Evolutionary conservation across 2,113 vertebrate species (phyloP), one percentile per base, ranked within the genome.

Genomic region (Hippocampus zosterae): DNA sequence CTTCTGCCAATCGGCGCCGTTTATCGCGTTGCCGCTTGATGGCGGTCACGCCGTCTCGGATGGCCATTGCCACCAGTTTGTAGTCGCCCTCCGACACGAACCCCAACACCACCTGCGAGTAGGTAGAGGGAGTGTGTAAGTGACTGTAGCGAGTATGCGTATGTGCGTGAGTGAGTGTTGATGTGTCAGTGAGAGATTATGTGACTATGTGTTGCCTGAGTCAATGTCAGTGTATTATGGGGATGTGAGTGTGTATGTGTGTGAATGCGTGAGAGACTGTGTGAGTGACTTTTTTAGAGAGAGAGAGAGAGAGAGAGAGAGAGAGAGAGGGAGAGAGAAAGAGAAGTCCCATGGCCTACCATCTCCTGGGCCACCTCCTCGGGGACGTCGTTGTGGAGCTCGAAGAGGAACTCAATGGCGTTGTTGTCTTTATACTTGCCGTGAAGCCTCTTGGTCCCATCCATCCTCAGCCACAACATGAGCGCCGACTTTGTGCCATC

Each of bases 351-450:
- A 11, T 11, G 21, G 40, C 27, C 23, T 78, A 98, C 97, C 97
- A 99, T 99, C 85, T 99, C 97, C 88, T 96, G 96, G 0, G 96
- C 96, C 81, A 98, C 96, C 84, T 96, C 95, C 88, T 99, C 97
- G 0, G 97, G 95, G 15, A 96, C 90, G 0, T 99, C 97, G 71
- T 95, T 96, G 85, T 96, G 94, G 29, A 98, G 89, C 76, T 98
- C 94, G 0, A 96, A 99, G 76, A 95, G 89, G 85, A 99, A 98
- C 89, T 99, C 97, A 0, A 99, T 95, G 88, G 96, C 97, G 0
- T 96, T 94, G 89, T 98, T 96, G 90, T 98, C 96, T 79, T 97
- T 94, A 75, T 97, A 96, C 63, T 95, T 96, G 12, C 96, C 97
- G 0, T 93, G 92, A 2, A 96, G 92, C 56, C 95, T 95, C 88